Evolutionary conservation across 2,888 invertebrate genomes (phyloP), one percentile per base, ranked within the genome.

Genomic region (Tenthredo distinguenda): DNA sequence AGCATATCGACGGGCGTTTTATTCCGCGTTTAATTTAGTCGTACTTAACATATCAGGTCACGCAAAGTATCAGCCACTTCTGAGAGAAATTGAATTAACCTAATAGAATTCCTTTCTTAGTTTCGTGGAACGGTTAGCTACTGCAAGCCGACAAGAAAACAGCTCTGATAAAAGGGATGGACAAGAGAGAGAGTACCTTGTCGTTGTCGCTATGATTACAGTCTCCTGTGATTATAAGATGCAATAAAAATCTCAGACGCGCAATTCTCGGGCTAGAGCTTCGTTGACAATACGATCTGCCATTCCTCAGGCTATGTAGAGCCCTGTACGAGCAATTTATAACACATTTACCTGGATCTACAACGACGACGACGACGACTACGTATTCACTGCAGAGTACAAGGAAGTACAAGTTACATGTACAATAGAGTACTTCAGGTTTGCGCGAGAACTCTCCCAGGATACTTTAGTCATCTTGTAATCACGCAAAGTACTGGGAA

Each of bases 361-460:
- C 15, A 1, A 26, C 21, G 21, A 34, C 31, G 3, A 34, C 71
- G 5, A 18, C 37, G 9, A 26, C 77, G 15, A 18, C 37, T 2
- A 26, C 77, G 18, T 50, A 77, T 47, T 34, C 31, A 31, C 26
- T 47, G 10, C 37, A 12, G 40, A 34, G 9, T 26, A 74, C 5
- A 26, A 62, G 40, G 62, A 62, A 62, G 37, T 62, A n/a, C 47
- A 47, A 71, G 83, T 68, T 50, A 83, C 83, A 83, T 68, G 18
- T 18, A 83, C 83, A 83, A 83, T 83, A 31, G 83, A 31, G 83
- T 65, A 9, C 26, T 62, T 62, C n/a, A 12, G 31, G 62, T 37
- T 71, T 83, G 83, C 83, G 83, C 83, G 83, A 83, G 83, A 83
- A 83, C 83, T 83, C 68, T 83, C 83, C 71, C 83, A 83, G 65